Conservation (phyloP, 2,113 vertebrate species). For the Menidia beryllina region DNA sequence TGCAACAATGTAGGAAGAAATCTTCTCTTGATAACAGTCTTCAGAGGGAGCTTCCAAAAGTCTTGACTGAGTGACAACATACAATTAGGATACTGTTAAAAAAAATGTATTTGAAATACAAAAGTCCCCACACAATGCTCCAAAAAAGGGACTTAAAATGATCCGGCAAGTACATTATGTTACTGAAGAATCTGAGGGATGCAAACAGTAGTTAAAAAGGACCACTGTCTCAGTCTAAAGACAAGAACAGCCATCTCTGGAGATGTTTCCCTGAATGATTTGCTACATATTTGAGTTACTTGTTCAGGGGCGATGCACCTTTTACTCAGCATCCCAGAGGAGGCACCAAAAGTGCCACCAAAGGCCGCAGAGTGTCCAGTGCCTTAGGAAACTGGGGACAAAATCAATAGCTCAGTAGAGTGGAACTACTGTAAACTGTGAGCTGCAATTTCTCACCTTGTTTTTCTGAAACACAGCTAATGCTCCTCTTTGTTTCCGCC, state of each 20-base stretch:
- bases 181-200: constrained; percentile 54
- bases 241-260: constrained; percentile 59
- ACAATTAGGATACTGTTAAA: too few species aligned
- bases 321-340: constrained; percentile 66
- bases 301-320: constrained; percentile 57
- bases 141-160: too few species aligned
- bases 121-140: too few species aligned
- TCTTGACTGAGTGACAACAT: too few species aligned
- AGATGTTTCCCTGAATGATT: constrained; percentile 67
- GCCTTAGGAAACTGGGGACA: constrained; percentile 46
- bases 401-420: constrained; percentile 83
- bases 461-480: constrained; percentile 79
- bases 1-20: too few species aligned
- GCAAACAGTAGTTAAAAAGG: constrained; percentile 48
- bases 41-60: too few species aligned
- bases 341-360: constrained; percentile 63
- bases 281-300: constrained; percentile 62
- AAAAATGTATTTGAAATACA: too few species aligned
- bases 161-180: too few species aligned
- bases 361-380: constrained; percentile 56
- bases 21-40: too few species aligned
- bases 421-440: constrained; percentile 72
- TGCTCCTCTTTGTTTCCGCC: constrained; percentile 50
- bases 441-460: constrained; percentile 80
- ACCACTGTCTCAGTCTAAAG: constrained; percentile 73